Conservation (phyloP, 1,140 invertebrate genomes). For the Leguminivora glycinivorella region DNA sequence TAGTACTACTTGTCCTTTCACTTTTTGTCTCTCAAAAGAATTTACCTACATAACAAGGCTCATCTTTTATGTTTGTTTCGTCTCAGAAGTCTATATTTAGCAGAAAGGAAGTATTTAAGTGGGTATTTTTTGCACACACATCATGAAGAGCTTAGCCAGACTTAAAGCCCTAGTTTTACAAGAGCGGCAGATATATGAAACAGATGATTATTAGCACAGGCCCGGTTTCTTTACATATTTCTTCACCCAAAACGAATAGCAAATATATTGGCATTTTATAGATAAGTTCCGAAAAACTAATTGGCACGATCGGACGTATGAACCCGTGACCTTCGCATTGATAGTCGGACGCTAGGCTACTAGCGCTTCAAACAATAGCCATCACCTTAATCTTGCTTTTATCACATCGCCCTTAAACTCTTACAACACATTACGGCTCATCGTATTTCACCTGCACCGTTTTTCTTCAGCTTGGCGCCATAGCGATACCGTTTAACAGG, state of each 20-base stretch:
- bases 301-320: too few species aligned
- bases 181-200: too few species aligned
- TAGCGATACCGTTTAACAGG: conserved; percentile 22
- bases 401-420: not conserved
- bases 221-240: too few species aligned
- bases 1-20: conserved; percentile 20
- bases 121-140: too few species aligned
- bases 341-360: too few species aligned
- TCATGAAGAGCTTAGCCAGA: too few species aligned
- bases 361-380: not conserved
- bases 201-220: too few species aligned
- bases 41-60: conserved; percentile 33
- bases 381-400: not conserved
- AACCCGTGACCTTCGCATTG: too few species aligned
- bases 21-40: conserved; percentile 17
- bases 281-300: too few species aligned
- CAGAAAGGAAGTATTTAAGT: not conserved
- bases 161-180: too few species aligned
- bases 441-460: conserved; percentile 11
- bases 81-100: conserved; percentile 1
- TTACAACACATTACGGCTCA: not conserved
- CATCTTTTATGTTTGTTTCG: not conserved
- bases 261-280: too few species aligned
- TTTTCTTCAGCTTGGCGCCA: not conserved
- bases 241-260: too few species aligned